phyloP scores from a whole-genome alignment of 2,888 invertebrate genomes.

The Cantharis rufa region DNA sequence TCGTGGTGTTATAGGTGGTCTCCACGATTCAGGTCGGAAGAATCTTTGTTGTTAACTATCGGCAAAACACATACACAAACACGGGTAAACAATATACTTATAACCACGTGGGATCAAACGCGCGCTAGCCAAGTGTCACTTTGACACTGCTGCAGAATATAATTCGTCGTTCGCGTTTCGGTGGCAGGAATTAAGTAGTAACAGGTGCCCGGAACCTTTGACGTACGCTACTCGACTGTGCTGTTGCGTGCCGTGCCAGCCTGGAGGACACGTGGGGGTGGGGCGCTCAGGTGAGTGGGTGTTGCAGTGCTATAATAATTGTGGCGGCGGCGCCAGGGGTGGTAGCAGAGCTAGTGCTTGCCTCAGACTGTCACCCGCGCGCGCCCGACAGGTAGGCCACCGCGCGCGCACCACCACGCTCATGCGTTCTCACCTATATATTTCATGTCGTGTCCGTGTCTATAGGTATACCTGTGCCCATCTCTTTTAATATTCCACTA shows the following conservation, averaged over 20 bases:
- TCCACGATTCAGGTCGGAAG: slow-evolving; percentile 54
- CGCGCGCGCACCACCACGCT: slow-evolving; percentile 32
- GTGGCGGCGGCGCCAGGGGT: slow-evolving; percentile 65
- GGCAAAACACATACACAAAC: slow-evolving; percentile 32
- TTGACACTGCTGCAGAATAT: slow-evolving; percentile 26
- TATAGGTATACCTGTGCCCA: neutral
- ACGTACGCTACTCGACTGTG: slow-evolving; percentile 49
- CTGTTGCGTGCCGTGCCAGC: slow-evolving; percentile 47
- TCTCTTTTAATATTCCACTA: neutral
- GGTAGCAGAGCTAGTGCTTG: slow-evolving; percentile 60
- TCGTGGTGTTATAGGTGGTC: slow-evolving; percentile 55
- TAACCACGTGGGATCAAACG: slow-evolving; percentile 20
- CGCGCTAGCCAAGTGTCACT: slow-evolving; percentile 26
- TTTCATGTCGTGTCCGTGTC: neutral
- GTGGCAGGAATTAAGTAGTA: slow-evolving; percentile 24
- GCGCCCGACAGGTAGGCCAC: slow-evolving; percentile 49
- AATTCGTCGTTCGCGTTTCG: slow-evolving; percentile 22
- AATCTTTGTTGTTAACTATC: slow-evolving; percentile 24
- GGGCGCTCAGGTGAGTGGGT: slow-evolving; percentile 67
- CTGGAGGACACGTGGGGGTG: slow-evolving; percentile 57
- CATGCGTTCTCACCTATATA: slow-evolving; percentile 27
- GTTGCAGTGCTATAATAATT: slow-evolving; percentile 45
- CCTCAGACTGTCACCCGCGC: slow-evolving; percentile 55
- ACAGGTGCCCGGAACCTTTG: slow-evolving; percentile 37
- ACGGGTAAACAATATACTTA: slow-evolving; percentile 22